Base-by-base conservation (phyloP, 2,888 invertebrate genomes). In the Drosophila quinaria region DNA sequence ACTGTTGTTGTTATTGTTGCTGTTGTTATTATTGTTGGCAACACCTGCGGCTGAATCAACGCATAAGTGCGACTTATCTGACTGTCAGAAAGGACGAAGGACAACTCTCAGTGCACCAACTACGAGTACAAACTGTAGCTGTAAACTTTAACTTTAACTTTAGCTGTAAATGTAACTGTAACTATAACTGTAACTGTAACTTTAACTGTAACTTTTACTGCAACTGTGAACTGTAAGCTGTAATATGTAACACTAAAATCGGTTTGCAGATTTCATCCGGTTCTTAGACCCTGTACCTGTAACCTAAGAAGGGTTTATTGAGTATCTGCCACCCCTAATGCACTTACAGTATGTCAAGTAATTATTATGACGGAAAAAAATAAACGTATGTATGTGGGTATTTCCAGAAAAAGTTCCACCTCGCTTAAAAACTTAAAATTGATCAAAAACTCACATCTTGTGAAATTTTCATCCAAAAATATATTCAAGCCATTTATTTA, bases 41-140 rank as follows among this genome's bases (percentile, higher is more conserved):
- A 46, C 75, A 77, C 70, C 78, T 78, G 70, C 63, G 54, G 61
- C 65, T 47, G 60, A 69, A 54, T 60, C 60, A 64, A 50, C 71
- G 41, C 52, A 41, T 63, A 67, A 75, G 58, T 76, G 67, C 71
- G 71, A 76, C 67, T 76, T 76, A 70, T 75, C 75, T 66, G 58
- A 8, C 52, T 59, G 55, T 33, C 59, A 49, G 49, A 6, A 15
- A 35, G 39, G 25, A 25, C 3, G 46, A 17, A 22, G 11, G 58
- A 19, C 37, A 50, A 13, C 33, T 25, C 15, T 46, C 50, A 17
- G 29, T 56, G 51, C 19, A 46, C 17, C 19, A 11, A 13, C 60
- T 33, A 42, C 19, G 10, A 8, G 31, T 49, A 37, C 15, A 39
- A 41, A 49, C 54, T 25, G 17, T n/a, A 31, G 29, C 52, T 41